phyloP scores from a whole-genome alignment of 2,113 vertebrate species.

The Murina feae region DNA sequence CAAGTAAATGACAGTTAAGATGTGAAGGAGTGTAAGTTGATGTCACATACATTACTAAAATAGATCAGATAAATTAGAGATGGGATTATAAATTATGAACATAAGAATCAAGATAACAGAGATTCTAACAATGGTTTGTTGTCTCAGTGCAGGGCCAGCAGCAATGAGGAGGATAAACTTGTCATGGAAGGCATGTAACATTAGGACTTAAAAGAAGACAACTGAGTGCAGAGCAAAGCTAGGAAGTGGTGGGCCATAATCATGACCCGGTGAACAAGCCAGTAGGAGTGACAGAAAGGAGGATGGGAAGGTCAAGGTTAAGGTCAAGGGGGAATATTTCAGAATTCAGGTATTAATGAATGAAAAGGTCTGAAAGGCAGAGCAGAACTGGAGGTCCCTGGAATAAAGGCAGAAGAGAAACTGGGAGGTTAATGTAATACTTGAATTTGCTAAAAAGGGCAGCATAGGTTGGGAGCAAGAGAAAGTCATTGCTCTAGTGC shows the following conservation, averaged over 20 bases:
- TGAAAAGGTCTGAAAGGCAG: neutral
- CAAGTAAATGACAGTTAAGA: neutral
- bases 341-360: neutral
- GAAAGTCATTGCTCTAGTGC: neutral
- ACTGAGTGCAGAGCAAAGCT: neutral
- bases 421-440: fast-evolving
- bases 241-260: neutral
- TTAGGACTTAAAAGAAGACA: neutral
- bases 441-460: neutral
- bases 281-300: neutral
- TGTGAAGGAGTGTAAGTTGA: neutral
- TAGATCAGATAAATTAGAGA: neutral
- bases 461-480: neutral
- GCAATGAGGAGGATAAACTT: neutral
- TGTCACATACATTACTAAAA: neutral
- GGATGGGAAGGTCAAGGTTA: neutral
- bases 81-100: neutral
- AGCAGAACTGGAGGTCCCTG: neutral
- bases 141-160: too few relatives aligned
- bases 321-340: neutral
- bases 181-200: neutral
- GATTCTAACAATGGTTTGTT: neutral
- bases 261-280: neutral
- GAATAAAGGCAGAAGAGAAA: neutral
- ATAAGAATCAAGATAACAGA: neutral